Base-by-base conservation (phyloP, 2,888 invertebrate species). In the Mesorhabditis spiculigera region DNA sequence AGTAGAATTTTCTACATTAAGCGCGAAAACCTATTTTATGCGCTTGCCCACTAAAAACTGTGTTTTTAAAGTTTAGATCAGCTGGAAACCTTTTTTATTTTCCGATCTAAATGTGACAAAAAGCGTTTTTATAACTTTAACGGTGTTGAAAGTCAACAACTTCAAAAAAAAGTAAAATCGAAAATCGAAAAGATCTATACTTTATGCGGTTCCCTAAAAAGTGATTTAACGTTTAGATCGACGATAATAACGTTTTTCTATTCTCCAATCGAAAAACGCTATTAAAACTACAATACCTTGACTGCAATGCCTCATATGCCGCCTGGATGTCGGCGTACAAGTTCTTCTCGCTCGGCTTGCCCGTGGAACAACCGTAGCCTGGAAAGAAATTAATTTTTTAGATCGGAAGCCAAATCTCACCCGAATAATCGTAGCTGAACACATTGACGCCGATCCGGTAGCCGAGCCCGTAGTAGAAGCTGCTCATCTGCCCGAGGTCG, bases 251-350 rank as follows among this genome's bases (percentile, higher is more conserved):
- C n/a, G n/a, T n/a, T n/a, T n/a, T n/a, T n/a, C n/a, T n/a, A n/a
- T n/a, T n/a, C n/a, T n/a, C n/a, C n/a, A n/a, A n/a, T n/a, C 28
- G 58, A 13, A 63, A n/a, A 63, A 3, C 6, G 16, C 8, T 16
- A 16, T 63, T n/a, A 63, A 28, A 10, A 63, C 8, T 68, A 50
- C 77, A 67, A 62, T 76, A 78, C 43, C 73, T 68, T 4, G 67
- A 74, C 50, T 82, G 79, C 16, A 83, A 68, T 44, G 78, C 65
- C 44, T 78, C 77, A 66, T 78, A 77, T 4, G 79, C 78, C 70
- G 95, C 95, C 88, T 95, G 94, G 81, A 97, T 95, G 87, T 98
- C 97, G n/a, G 95, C 93, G 87, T 98, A 98, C 70, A 98, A 89
- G 88, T 97, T 97, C 88, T 95, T 95, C 88, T 97, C 97, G 4